These are phyloP conservation scores for Silurus lanzhouensis DNA, from an alignment of 2,797 vertebrate species.

Conservation along the genomic window DNA sequence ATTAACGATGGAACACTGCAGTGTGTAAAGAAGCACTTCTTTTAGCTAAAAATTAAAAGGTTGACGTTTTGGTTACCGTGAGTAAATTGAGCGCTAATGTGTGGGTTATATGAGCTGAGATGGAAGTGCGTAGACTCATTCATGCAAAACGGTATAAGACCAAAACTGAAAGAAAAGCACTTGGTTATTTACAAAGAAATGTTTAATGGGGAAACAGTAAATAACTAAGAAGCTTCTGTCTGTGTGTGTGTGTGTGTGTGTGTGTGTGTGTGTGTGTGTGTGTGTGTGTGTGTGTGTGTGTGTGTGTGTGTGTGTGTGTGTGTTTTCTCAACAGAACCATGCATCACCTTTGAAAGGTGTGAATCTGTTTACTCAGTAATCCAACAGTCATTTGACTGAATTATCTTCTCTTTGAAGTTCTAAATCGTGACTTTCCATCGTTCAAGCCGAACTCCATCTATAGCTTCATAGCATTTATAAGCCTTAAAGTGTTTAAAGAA, in stretches of 20 bases:
- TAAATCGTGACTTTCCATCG: conserved; percentile 13
- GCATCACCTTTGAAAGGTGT: background rate
- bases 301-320: background rate
- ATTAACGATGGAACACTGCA: too few species aligned
- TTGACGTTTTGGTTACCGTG: background rate
- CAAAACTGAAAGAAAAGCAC: background rate
- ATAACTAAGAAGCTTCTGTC: background rate
- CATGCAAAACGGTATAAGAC: too few species aligned
- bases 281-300: background rate
- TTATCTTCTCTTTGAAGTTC: background rate
- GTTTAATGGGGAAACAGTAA: background rate
- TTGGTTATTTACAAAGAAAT: background rate
- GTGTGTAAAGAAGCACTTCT: background rate
- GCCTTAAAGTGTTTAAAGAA: conserved; percentile 15
- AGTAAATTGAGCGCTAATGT: background rate
- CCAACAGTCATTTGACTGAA: conserved; percentile 4
- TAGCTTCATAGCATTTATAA: conserved; percentile 3
- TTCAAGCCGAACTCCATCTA: background rate
- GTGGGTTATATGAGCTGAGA: background rate
- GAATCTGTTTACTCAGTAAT: background rate
- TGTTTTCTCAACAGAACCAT: background rate
- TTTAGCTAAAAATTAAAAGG: background rate
- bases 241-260: background rate
- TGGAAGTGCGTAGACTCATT: background rate
- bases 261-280: too few species aligned